These are phyloP conservation scores for Drosophila kanapiae DNA, from an alignment of 1,140 invertebrate species.

Conservation along the genomic window DNA sequence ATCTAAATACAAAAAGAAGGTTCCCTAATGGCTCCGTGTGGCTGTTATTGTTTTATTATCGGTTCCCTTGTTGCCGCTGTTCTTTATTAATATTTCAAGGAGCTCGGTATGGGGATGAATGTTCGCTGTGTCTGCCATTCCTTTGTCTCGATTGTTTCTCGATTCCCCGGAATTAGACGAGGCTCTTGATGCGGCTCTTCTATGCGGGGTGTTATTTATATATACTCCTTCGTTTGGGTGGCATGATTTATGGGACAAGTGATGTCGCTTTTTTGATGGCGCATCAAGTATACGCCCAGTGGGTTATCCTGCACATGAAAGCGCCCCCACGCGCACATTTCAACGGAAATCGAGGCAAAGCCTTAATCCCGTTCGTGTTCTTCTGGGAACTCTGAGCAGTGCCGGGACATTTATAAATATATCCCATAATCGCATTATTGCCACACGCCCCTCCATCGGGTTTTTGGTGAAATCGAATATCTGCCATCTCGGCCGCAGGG, in stretches of 20 bases:
- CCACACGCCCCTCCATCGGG: slow-evolving; percentile 47
- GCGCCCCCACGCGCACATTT: slow-evolving; percentile 6
- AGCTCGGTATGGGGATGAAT: slow-evolving; percentile 32
- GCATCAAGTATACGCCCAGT: slow-evolving; percentile 40
- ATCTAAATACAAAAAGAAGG: slow-evolving; percentile 43
- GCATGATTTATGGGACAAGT: slow-evolving; percentile 66
- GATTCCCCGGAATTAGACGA: slow-evolving; percentile 70
- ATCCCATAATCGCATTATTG: slow-evolving; percentile 64
- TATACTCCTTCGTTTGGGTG: slow-evolving; percentile 32
- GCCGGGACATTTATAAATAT: slow-evolving; percentile 37
- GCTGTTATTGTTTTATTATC: slow-evolving; percentile 43
- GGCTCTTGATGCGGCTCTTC: slow-evolving; percentile 58
- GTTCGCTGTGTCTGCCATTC: slow-evolving; percentile 17
- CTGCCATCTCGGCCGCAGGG: slow-evolving; percentile 36
- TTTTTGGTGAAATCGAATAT: slow-evolving; percentile 55
- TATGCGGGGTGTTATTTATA: slow-evolving; percentile 70
- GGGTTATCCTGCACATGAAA: slow-evolving; percentile 25
- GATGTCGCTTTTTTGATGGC: slow-evolving; percentile 45
- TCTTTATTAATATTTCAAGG: slow-evolving; percentile 66
- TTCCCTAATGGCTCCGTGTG: slow-evolving; percentile 55
- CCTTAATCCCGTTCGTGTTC: not conserved
- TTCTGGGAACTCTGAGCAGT: slow-evolving; percentile 37
- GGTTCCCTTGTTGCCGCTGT: slow-evolving; percentile 10
- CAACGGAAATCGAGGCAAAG: slow-evolving; percentile 3
- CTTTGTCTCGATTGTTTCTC: slow-evolving; percentile 77